Evolutionary conservation across 2,113 vertebrate species (phyloP).

Genomic region (Lasiurus cinereus): DNA sequence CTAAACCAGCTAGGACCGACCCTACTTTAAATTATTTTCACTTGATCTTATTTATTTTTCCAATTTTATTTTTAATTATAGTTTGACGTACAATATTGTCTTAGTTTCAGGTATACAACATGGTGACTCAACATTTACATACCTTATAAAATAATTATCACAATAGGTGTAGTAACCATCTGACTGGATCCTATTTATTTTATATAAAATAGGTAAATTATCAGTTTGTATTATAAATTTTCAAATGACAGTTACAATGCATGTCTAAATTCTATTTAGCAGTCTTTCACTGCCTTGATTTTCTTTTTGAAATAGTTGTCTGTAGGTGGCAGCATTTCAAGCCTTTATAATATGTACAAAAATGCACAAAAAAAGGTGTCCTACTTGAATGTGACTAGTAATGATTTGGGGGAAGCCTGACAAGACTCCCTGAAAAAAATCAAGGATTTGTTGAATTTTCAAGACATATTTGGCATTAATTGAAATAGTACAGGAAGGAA

Average conservation of each 20-base stretch:
- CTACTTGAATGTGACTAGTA: neutral
- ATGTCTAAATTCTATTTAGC: neutral
- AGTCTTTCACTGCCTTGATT: neutral
- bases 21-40: slow-evolving; percentile 10
- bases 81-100: neutral
- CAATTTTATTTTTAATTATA: neutral
- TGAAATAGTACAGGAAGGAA: slow-evolving; percentile 43
- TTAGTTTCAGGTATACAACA: neutral
- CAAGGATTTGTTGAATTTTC: slow-evolving; percentile 53
- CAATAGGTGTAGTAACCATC: neutral
- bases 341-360: slow-evolving; percentile 30
- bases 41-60: neutral
- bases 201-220: neutral
- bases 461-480: slow-evolving; percentile 34
- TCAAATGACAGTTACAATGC: neutral
- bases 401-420: neutral
- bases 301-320: slow-evolving; percentile 47
- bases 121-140: neutral
- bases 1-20: neutral
- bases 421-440: slow-evolving; percentile 43
- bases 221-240: slow-evolving; percentile 1
- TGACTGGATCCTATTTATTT: slow-evolving; percentile 13
- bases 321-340: slow-evolving; percentile 87
- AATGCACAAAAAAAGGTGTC: neutral
- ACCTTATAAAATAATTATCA: neutral